Base-by-base conservation (phyloP, 2,113 vertebrate genomes). In the Alouatta palliata region DNA sequence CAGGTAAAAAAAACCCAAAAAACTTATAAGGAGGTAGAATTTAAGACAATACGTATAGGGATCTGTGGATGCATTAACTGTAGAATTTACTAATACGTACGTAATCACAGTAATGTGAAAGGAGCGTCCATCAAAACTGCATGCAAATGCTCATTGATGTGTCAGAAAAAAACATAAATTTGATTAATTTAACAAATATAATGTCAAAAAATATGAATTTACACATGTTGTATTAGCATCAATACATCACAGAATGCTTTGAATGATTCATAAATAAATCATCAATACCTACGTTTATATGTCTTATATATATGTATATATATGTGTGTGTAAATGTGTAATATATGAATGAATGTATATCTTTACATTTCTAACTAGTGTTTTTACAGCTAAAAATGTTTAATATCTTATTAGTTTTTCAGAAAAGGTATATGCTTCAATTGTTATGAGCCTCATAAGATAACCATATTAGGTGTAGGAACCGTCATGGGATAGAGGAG, bases 321-420 rank as follows among this genome's bases (percentile, higher is more conserved):
- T 81, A 11, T n/a, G 16, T 32, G 11, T 7, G 10, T 79, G 25
- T 11, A 10, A 35, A 16, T 37, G 20, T 25, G 20, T 76, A 58
- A 83, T 30, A 30, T 17, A 40, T 5, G 54, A 83, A 43, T 58
- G 13, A 23, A 35, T 87, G 16, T 75, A 52, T 80, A 87, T 58
- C 95, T 96, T 97, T 94, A 96, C 5, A 87, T 9, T 70, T 64
- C 43, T 30, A 49, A 87, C 92, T 58, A 83, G 0, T 1, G 80
- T 27, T 30, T 96, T 95, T 92, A 32, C 47, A 37, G 47, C 13
- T 77, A 35, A 2, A 54, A 47, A 13, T 3, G 12, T 80, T 98
- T 81, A 94, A 86, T 90, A 87, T 76, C 45, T 45, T 90, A 87
- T 93, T 97, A 97, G 11, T 88, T 93, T 75, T 91, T 95, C 92